phyloP scores from a whole-genome alignment of 92 coral and sea anemone genomes.

The Epizoanthus illoricatus region DNA sequence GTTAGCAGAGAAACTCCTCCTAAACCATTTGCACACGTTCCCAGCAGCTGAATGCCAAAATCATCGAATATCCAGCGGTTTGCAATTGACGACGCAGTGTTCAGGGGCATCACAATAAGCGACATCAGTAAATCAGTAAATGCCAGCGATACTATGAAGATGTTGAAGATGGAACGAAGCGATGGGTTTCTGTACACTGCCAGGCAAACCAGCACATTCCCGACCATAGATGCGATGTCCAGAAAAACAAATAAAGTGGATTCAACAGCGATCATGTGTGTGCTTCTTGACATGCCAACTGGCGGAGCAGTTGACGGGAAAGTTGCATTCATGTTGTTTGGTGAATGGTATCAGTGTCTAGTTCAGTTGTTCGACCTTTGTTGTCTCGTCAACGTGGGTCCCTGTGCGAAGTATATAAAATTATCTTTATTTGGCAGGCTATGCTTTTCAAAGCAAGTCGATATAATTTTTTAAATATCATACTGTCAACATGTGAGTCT shows the following conservation, averaged over 20 bases:
- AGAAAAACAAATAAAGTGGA: constrained; percentile 11
- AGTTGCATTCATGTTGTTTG: too few relatives aligned
- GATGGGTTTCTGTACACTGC: constrained; percentile 28
- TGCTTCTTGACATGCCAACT: not conserved
- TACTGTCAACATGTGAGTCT: too few relatives aligned
- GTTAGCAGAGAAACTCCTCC: constrained; percentile 24
- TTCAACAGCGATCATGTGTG: constrained; percentile 5
- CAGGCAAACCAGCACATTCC: constrained; percentile 20
- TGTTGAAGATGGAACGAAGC: constrained; percentile 9
- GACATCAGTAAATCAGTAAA: constrained; percentile 13
- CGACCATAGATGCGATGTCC: not conserved
- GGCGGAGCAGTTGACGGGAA: not conserved
- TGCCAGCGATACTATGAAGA: constrained; percentile 24
- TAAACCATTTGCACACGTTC: constrained; percentile 9
- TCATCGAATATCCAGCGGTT: constrained; percentile 20
- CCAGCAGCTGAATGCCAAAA: constrained; percentile 13
- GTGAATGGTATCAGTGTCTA: too few relatives aligned
- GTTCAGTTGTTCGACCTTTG: too few relatives aligned
- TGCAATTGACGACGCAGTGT: constrained; percentile 21
- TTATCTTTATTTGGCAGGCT: too few relatives aligned
- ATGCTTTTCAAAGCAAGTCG: too few relatives aligned
- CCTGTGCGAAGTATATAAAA: too few relatives aligned
- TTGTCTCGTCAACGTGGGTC: too few relatives aligned
- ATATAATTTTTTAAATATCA: too few relatives aligned
- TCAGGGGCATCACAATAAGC: constrained; percentile 1